Evolutionary conservation across 2,797 vertebrate species (phyloP), one percentile per base, ranked within the genome.

Genomic region (Pipistrellus pygmaeus): DNA sequence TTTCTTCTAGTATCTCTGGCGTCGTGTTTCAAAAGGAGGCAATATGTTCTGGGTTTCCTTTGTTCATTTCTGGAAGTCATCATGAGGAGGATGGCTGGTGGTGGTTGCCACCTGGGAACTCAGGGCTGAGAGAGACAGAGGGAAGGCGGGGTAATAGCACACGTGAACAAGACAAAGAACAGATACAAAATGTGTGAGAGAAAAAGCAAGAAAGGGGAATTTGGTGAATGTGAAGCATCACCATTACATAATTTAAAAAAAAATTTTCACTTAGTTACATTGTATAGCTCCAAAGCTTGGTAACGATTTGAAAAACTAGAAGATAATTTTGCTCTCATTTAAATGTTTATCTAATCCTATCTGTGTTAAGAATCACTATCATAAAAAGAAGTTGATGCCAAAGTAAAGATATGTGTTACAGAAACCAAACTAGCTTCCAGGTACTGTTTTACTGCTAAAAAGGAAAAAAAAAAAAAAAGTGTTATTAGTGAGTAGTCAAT

Each of bases 51-150:
- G 53, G 23, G 68, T 77, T 94, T 96, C 44, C 25, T 85, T 90
- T 60, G 27, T 48, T 96, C 46, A n/a, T 32, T 93, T 97, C 87
- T 95, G 90, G 64, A 95, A 93, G 35, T 91, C 69, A 95, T 93
- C 81, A 88, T 3, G 20, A 75, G 35, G 20, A 81, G 72, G 32
- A 85, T 68, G 92, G 20, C 81, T 78, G 72, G 25, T 89, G 41
- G n/a, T 66, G 9, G 64, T 85, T 93, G 30, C 51, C 88, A 62
- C 64, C 66, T 69, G n/a, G 44, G 38, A 93, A 76, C 27, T 85
- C 41, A 90, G 77, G n/a, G 48, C 35, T 76, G 46, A 8, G 80
- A 53, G 71, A 94, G 18, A 94, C 41, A 88, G 14, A 83, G 8
- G 60, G 60, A 83, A 95, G 71, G 15, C 44, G 5, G 32, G 20